Evolutionary conservation across 2,113 vertebrate genomes (phyloP).

Genomic region (Leucopsar rothschildi): DNA sequence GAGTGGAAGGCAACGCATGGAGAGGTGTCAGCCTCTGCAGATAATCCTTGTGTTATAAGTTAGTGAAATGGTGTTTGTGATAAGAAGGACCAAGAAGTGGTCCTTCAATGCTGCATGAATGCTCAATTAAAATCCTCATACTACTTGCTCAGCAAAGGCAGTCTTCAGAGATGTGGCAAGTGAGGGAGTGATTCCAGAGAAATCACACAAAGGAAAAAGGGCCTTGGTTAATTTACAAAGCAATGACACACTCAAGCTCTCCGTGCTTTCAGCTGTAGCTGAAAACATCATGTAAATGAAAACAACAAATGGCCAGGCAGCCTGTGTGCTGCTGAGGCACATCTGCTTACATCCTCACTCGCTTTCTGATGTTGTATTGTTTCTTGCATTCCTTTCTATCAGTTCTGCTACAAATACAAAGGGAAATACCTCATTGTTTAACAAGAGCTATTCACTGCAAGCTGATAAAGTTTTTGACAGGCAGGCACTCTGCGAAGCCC

Average conservation of each 20-base stretch:
- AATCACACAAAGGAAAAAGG: neutral
- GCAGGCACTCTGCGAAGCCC: neutral
- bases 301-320: neutral
- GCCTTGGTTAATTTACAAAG: neutral
- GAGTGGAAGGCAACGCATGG: neutral
- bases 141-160: neutral
- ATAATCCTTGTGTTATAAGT: neutral
- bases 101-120: neutral
- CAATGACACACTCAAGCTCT: neutral
- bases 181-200: neutral
- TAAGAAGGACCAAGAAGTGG: neutral
- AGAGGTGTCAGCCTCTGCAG: neutral
- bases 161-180: neutral
- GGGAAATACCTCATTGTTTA: neutral
- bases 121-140: neutral
- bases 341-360: neutral
- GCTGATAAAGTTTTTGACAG: neutral
- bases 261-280: neutral
- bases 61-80: neutral
- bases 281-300: neutral
- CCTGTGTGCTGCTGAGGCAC: neutral
- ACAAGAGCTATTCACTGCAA: neutral
- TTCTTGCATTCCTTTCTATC: neutral
- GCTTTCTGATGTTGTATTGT: neutral
- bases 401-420: neutral